A percentile compares a stretch with the other conserved stretches of the same genome.
Evolutionary conservation across 2,113 vertebrate genomes (phyloP).

Genomic region (Ptilonorhynchus violaceus): DNA sequence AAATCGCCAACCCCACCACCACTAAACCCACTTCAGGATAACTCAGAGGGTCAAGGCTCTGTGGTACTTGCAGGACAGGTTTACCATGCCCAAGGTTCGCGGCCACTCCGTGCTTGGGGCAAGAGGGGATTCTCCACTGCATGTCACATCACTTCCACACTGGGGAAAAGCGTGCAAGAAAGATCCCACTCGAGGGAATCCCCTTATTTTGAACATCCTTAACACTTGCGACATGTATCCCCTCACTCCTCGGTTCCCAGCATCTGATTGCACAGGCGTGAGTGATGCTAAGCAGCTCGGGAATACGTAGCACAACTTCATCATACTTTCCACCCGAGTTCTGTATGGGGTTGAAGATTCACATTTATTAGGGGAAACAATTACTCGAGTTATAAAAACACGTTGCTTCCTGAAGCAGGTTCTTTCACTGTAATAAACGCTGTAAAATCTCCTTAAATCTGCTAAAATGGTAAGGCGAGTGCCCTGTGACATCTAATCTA

Average conservation of each 20-base stretch:
- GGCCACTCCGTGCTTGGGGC: accelerated
- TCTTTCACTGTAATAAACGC: background rate
- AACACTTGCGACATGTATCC: accelerated
- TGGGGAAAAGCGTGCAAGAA: accelerated
- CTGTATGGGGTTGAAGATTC: background rate
- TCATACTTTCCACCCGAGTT: background rate
- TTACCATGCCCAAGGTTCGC: background rate
- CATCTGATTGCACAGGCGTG: background rate
- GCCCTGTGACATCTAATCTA: no score
- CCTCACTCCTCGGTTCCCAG: background rate
- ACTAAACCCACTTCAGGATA: background rate
- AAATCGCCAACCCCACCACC: background rate
- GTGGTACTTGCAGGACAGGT: accelerated
- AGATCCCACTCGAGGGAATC: background rate
- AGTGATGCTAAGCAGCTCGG: accelerated
- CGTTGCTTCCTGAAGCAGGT: background rate
- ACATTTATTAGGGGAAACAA: background rate
- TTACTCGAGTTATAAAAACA: background rate
- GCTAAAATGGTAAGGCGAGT: background rate
- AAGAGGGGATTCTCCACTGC: background rate
- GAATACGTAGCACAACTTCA: background rate
- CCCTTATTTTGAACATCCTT: background rate
- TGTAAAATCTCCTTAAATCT: background rate
- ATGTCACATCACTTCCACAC: accelerated
- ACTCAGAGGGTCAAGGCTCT: background rate